These are phyloP conservation scores for Rhinogobio ventralis DNA, from an alignment of 2,797 vertebrate species.

Conservation along the genomic window DNA sequence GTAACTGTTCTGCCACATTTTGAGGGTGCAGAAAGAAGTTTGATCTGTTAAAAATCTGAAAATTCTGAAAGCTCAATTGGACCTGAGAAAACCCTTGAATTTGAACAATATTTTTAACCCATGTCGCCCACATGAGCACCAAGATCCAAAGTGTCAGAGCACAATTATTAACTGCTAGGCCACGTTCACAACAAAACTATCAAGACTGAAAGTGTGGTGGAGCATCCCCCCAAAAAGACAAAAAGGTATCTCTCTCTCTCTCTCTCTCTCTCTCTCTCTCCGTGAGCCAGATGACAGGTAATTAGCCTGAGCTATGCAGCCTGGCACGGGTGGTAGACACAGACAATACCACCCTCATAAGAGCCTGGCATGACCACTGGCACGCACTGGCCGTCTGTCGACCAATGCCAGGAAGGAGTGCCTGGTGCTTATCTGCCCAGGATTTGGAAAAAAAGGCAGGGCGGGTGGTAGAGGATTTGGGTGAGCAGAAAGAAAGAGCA, in stretches of 20 bases:
- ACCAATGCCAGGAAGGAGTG: constrained; percentile 52
- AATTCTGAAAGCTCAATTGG: background rate
- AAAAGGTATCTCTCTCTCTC: constrained; percentile 45
- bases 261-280: constrained; percentile 43
- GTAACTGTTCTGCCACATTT: no score
- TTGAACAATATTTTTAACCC: background rate
- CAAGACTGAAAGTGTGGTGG: background rate
- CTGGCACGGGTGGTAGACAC: constrained; percentile 50
- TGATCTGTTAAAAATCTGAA: background rate
- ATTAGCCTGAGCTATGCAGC: constrained; percentile 56
- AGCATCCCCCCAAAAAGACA: constrained; percentile 28
- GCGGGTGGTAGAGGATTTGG: constrained; percentile 31
- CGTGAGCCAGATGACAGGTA: constrained; percentile 62
- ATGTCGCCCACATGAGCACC: background rate
- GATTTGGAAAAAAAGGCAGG: constrained; percentile 34
- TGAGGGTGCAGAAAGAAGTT: no score
- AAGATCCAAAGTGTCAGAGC: background rate
- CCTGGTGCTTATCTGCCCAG: constrained; percentile 60
- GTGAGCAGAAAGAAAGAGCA: constrained; percentile 13
- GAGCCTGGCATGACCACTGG: constrained; percentile 61
- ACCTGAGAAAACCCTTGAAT: background rate
- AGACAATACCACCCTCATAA: constrained; percentile 65
- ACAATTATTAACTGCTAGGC: background rate
- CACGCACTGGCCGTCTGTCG: constrained; percentile 33
- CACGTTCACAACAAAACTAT: background rate